Evolutionary conservation across 2,113 vertebrate genomes (phyloP), one percentile per base, ranked within the genome.

Genomic region (Geococcyx californianus): DNA sequence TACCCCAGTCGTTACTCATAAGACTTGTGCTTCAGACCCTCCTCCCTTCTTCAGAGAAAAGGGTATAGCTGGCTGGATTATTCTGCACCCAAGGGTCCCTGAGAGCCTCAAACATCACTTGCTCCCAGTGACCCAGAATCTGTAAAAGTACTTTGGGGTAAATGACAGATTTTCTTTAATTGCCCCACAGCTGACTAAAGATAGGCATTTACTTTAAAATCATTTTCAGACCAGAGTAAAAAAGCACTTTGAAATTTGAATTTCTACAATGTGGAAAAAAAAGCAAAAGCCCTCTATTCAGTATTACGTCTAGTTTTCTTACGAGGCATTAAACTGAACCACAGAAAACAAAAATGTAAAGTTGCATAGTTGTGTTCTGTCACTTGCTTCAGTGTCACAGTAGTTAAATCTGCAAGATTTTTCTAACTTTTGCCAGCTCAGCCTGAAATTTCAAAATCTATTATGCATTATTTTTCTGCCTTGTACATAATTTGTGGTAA

Each of bases 191-290:
- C 31, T 54, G 73, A 96, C 81, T 78, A 96, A 97, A 96, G 90
- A 74, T 73, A 93, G 62, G 93, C 93, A 88, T 90, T 97, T 96
- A 90, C 54, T 92, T 97, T 90, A 69, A 66, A 94, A 51, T 47
- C n/a, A 31, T 44, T 83, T 93, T 91, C 82, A 90, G 52, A 63
- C 29, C 31, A 81, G 56, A 60, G 34, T n/a, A 75, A 88, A 94
- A n/a, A 84, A 74, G 3, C 34, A 75, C 67, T 66, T 93, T 94
- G 93, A 83, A 90, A 94, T 90, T 28, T 31, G 31, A 75, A 85
- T 78, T 93, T 91, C 42, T 82, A 45, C 0, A 0, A 56, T 15
- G 24, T 29, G 47, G 47, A 90, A 95, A 67, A 54, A 83, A 94
- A 90, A 86, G 78, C 34, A 87, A 76, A 36, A 79, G 23, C 29